These are phyloP conservation scores for Puma concolor DNA, from an alignment of 2,113 vertebrate genomes.

Conservation along the genomic window DNA sequence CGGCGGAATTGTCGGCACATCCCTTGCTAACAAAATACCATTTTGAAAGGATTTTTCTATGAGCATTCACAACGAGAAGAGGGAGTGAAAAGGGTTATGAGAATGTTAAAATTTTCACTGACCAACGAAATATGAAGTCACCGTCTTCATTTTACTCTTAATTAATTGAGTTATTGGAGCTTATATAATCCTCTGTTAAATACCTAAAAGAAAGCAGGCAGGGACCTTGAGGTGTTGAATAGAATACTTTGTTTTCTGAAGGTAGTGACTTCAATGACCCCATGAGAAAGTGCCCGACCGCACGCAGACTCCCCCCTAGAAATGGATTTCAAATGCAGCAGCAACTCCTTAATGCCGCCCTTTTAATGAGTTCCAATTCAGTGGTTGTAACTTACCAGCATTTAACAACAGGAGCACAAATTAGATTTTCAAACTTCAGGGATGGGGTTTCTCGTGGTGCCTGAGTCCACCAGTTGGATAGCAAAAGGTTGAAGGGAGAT, in stretches of 20 bases:
- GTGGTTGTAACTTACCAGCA: slow-evolving; percentile 49
- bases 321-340: slow-evolving; percentile 56
- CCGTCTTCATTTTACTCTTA: slow-evolving; percentile 71
- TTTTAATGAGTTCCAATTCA: slow-evolving; percentile 75
- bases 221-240: not conserved
- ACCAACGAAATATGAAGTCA: slow-evolving; percentile 75
- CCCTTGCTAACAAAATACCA: slow-evolving; percentile 75
- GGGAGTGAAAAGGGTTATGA: slow-evolving; percentile 71
- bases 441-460: slow-evolving; percentile 14
- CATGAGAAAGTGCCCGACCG: not conserved
- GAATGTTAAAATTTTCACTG: slow-evolving; percentile 72
- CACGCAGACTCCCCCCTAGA: slow-evolving; percentile 44
- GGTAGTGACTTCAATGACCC: slow-evolving; percentile 65
- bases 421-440: slow-evolving; percentile 66
- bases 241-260: slow-evolving; percentile 68
- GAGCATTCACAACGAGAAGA: slow-evolving; percentile 67
- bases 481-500: not conserved
- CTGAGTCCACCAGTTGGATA: not conserved
- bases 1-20: slow-evolving; percentile 53
- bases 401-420: slow-evolving; percentile 69
- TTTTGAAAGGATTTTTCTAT: slow-evolving; percentile 78
- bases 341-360: slow-evolving; percentile 52
- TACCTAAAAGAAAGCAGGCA: slow-evolving; percentile 57
- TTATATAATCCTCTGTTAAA: slow-evolving; percentile 74
- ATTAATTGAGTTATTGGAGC: slow-evolving; percentile 78